Evolutionary conservation across 2,888 invertebrate genomes (phyloP).

Genomic region (Epistrophe eligans): DNA sequence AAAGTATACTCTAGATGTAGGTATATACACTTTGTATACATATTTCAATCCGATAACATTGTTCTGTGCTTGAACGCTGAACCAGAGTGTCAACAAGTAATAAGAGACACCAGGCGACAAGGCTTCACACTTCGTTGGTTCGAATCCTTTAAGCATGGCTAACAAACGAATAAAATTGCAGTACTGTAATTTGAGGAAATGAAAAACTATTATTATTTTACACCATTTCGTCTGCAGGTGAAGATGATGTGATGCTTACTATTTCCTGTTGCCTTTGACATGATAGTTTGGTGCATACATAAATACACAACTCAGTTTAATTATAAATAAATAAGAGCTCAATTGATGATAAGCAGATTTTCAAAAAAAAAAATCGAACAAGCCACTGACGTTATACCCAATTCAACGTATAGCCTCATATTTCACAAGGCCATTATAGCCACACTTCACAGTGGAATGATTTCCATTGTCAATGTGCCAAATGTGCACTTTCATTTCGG

Average conservation of each 20-base stretch:
- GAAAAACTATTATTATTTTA: conserved; percentile 47
- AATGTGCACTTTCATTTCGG: conserved; percentile 72
- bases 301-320: conserved; percentile 42
- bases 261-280: conserved; percentile 47
- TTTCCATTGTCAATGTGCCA: conserved; percentile 74
- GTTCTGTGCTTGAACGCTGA: conserved; percentile 47
- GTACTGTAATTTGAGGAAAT: conserved; percentile 48
- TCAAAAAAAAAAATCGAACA: neutral
- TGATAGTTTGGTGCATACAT: conserved; percentile 53
- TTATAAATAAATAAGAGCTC: conserved; percentile 56
- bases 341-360: conserved; percentile 34
- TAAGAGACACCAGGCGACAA: neutral
- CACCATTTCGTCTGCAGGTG: neutral
- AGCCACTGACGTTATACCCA: conserved; percentile 18
- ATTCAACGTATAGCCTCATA: conserved; percentile 55
- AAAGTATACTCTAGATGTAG: neutral
- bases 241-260: neutral
- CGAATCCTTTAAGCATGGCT: conserved; percentile 32
- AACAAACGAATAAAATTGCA: conserved; percentile 37
- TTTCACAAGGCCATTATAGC: conserved; percentile 72
- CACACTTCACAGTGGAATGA: conserved; percentile 70
- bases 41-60: conserved; percentile 43
- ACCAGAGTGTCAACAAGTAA: conserved; percentile 63
- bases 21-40: too few relatives aligned
- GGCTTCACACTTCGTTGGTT: neutral